These are phyloP conservation scores for Thinocorus orbignyianus DNA, from an alignment of 2,113 vertebrate genomes.

Conservation along the genomic window DNA sequence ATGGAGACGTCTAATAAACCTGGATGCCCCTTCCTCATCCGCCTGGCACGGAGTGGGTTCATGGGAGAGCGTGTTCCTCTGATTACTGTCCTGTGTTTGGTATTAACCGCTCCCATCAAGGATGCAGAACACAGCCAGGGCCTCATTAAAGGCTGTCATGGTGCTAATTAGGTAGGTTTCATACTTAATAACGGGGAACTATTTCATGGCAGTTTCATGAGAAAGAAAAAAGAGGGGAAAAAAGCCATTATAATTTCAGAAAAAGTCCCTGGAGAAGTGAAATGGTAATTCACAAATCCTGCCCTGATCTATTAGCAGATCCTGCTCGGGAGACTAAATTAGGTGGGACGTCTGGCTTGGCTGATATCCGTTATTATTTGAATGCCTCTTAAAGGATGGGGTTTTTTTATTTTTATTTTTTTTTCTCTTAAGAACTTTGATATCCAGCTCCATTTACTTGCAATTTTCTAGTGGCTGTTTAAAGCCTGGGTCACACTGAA, in stretches of 20 bases:
- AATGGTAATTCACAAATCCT: slow-evolving; percentile 35
- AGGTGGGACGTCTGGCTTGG: not conserved
- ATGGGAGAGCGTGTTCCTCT: not conserved
- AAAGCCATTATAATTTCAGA: slow-evolving; percentile 19
- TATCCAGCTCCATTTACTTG: not conserved
- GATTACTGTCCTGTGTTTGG: not conserved
- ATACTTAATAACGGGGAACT: not conserved
- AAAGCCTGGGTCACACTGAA: not conserved
- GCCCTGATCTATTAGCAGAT: not conserved
- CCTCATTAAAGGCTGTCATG: not conserved
- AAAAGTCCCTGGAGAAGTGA: slow-evolving; percentile 14
- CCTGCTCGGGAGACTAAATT: not conserved
- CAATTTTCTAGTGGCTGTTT: not conserved
- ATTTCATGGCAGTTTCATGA: slow-evolving; percentile 19
- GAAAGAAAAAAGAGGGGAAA: not conserved
- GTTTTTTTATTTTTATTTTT: not conserved
- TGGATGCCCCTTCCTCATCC: accelerated
- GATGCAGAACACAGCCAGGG: not conserved
- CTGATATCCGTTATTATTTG: not conserved
- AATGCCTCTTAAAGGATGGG: not conserved
- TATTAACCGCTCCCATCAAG: not conserved
- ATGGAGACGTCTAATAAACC: not conserved
- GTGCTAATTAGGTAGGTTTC: slow-evolving; percentile 44
- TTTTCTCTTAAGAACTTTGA: not conserved
- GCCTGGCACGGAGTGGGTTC: not conserved